A percentile compares a stretch with the other conserved stretches of the same genome.
These are phyloP conservation scores for Tylochromis polylepis DNA, from an alignment of 2,113 vertebrate species.

Conservation along the genomic window DNA sequence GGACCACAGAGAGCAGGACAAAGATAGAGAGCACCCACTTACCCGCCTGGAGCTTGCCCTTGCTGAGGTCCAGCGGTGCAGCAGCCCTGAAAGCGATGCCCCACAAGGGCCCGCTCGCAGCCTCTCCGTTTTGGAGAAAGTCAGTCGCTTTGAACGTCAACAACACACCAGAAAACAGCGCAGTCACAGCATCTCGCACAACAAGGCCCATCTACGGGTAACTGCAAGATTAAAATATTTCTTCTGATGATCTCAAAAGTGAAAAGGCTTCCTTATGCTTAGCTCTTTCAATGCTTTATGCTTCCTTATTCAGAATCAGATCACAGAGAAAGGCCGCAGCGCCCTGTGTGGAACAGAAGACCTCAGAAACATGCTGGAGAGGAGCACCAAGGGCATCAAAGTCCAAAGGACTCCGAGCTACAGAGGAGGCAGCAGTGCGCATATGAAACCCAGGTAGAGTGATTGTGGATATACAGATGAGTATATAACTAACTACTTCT, in stretches of 20 bases:
- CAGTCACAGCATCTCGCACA: slow-evolving; percentile 43
- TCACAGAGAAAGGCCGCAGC: slow-evolving; percentile 4
- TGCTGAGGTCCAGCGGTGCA: slow-evolving; percentile 64
- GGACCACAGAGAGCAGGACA: slow-evolving; percentile 17
- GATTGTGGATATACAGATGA: background rate
- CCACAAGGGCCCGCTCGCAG: slow-evolving; percentile 50
- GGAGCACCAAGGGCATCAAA: slow-evolving; percentile 49
- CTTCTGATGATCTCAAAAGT: background rate
- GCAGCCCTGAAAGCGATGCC: slow-evolving; percentile 47
- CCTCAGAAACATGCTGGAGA: slow-evolving; percentile 52
- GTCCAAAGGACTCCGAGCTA: slow-evolving; percentile 46
- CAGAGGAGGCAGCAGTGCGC: slow-evolving; percentile 43
- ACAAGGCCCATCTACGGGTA: slow-evolving; percentile 48
- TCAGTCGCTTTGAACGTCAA: slow-evolving; percentile 83
- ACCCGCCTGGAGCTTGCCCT: slow-evolving; percentile 70
- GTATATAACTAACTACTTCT: background rate
- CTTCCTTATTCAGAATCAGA: slow-evolving; percentile 39
- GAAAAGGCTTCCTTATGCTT: background rate
- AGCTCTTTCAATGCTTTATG: background rate
- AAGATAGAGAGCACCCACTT: slow-evolving; percentile 62
- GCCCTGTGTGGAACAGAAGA: slow-evolving; percentile 70
- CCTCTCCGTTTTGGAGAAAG: slow-evolving; percentile 88
- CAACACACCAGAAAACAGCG: slow-evolving; percentile 72
- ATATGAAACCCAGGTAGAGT: slow-evolving; percentile 52
- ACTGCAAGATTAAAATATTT: background rate